phyloP scores from a whole-genome alignment of 2,888 invertebrate genomes.

The Lepidochitona cinerea region DNA sequence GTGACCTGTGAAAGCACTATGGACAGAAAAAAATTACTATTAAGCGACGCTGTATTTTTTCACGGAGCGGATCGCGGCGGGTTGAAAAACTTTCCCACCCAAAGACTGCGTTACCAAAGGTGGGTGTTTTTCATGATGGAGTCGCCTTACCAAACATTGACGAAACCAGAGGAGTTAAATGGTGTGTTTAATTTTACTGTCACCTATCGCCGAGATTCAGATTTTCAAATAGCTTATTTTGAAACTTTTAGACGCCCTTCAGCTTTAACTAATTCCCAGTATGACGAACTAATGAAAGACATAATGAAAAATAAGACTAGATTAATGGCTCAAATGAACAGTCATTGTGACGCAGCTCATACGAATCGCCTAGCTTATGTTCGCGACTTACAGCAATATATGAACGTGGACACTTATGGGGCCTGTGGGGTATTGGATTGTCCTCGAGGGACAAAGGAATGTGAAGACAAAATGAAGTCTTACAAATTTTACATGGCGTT shows the following conservation, averaged over 20 bases:
- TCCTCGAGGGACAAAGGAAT: neutral
- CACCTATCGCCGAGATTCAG: neutral
- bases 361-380: neutral
- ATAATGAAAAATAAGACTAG: neutral
- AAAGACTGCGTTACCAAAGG: neutral
- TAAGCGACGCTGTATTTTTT: neutral
- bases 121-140: neutral
- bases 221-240: neutral
- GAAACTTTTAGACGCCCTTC: neutral
- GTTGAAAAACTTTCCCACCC: neutral
- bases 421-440: neutral
- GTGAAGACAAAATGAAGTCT: neutral
- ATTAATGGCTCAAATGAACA: neutral
- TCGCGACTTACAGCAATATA: neutral
- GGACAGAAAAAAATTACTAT: neutral
- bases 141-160: neutral
- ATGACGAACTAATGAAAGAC: neutral
- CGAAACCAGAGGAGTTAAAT: neutral
- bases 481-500: neutral
- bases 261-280: neutral
- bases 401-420: constrained; percentile 1
- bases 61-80: neutral
- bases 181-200: neutral
- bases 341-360: neutral
- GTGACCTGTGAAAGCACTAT: neutral